phyloP scores from a whole-genome alignment of 2,888 invertebrate species.

The Lithophane leautieri region DNA sequence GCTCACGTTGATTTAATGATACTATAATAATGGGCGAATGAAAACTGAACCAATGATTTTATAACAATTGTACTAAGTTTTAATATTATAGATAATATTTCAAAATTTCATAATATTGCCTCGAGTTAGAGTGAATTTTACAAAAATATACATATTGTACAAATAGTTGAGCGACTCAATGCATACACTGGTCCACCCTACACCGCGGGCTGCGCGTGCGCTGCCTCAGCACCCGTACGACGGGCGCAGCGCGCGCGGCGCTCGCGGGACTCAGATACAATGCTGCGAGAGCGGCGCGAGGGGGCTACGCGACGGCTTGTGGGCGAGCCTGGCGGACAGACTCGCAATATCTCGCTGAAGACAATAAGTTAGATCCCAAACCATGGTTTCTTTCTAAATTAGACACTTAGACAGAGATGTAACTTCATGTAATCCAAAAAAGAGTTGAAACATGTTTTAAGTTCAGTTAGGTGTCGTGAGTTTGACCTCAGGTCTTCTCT shows the following conservation, averaged over 20 bases:
- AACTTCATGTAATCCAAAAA: background rate
- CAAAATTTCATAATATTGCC: constrained; percentile 88
- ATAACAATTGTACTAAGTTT: constrained; percentile 87
- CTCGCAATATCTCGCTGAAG: background rate
- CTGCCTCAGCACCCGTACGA: background rate
- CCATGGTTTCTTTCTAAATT: background rate
- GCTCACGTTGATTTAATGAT: constrained; percentile 38
- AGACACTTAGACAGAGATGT: background rate
- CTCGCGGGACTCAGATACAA: background rate
- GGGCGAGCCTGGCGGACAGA: background rate
- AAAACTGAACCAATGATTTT: constrained; percentile 59
- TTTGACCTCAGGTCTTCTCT: background rate
- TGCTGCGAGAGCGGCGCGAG: constrained; percentile 21
- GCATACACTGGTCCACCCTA: constrained; percentile 80
- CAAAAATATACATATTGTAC: constrained; percentile 90
- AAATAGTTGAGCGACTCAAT: constrained; percentile 86
- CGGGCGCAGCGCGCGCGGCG: no score
- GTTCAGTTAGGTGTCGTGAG: background rate
- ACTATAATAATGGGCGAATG: constrained; percentile 49
- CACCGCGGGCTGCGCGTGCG: constrained; percentile 26
- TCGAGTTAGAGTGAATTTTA: constrained; percentile 88
- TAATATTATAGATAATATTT: constrained; percentile 85
- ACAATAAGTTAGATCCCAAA: background rate
- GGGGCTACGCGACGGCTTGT: background rate
- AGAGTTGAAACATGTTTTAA: background rate